Evolutionary conservation across 2,888 invertebrate genomes (phyloP), one percentile per base, ranked within the genome.

Genomic region (Zaprionus bogoriensis): DNA sequence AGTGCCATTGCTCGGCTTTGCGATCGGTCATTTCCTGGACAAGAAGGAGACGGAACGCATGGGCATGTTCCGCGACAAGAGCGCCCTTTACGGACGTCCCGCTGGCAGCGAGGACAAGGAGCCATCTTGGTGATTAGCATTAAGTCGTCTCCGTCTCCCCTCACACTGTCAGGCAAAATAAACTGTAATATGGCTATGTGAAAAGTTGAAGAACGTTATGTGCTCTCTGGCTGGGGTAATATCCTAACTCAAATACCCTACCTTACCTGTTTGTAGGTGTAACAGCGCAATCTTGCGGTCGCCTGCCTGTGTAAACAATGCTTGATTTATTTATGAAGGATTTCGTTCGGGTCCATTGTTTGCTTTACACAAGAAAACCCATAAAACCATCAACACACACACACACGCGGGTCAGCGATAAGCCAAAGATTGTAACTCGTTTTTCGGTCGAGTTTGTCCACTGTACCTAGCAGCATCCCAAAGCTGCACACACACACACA

Each of bases 61-160:
- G 94, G 92, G 92, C 0, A 91, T 90, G 73, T 97, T 94, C 89
- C 92, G 96, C 62, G 97, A 97, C 88, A 96, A 95, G 89, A 96
- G 96, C 84, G 93, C 94, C 46, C 91, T 97, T 32, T 97, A 94
- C 88, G 95, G 95, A 19, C 92, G 94, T 59, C 91, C 88, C 36
- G 91, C 94, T 1, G 93, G 93, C 74, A 92, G 93, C 69, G 95
- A 94, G 5, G 94, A 95, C 63, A 88, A 92, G 75, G 39, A 32
- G 19, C 96, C 96, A 57, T 93, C 95, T 9, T 97, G 96, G 97
- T 91, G 81, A 79, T 65, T 65, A 60, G 39, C 60, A 38, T 36
- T 53, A 53, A 54, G 52, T 46, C 23, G 53, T 41, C 25, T 48
- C 20, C 47, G 23, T 44, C 32, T 52, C 54, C 39, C 32, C 50